Conservation (phyloP, 2,888 invertebrate genomes). For the Lepidochitona cinerea region DNA sequence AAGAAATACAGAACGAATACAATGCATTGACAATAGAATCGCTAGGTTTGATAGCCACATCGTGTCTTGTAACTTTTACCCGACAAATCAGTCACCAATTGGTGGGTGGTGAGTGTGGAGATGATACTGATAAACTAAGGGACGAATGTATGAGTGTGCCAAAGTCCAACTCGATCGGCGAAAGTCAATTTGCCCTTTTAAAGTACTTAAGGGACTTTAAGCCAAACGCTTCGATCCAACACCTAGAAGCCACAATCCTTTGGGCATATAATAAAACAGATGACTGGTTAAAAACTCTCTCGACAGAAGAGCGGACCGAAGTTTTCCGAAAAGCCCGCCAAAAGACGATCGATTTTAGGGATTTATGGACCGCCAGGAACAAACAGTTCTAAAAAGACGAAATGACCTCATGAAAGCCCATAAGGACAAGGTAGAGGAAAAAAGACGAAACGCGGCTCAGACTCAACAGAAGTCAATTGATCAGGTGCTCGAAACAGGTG, state of each 20-base stretch:
- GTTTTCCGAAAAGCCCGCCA: not conserved
- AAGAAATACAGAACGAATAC: not conserved
- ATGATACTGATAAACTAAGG: not conserved
- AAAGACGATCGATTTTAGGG: not conserved
- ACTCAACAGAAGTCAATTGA: not conserved
- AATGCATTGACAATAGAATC: not conserved
- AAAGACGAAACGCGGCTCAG: not conserved
- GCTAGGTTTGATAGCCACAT: not conserved
- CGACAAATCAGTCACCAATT: not conserved
- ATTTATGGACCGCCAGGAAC: not conserved
- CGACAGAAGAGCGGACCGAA: not conserved
- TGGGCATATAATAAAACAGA: not conserved
- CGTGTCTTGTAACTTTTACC: not conserved
- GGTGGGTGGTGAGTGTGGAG: not conserved
- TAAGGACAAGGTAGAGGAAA: not conserved
- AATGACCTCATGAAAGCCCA: not conserved
- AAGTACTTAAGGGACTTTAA: not conserved
- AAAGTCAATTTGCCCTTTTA: not conserved
- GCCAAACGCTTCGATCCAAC: not conserved
- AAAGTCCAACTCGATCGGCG: not conserved
- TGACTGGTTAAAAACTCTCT: not conserved
- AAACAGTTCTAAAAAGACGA: not conserved
- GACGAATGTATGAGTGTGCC: not conserved
- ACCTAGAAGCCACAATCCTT: not conserved
- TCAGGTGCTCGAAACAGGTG: not conserved